Evolutionary conservation across 2,888 invertebrate species (phyloP).

Genomic region (Hydraecia micacea): DNA sequence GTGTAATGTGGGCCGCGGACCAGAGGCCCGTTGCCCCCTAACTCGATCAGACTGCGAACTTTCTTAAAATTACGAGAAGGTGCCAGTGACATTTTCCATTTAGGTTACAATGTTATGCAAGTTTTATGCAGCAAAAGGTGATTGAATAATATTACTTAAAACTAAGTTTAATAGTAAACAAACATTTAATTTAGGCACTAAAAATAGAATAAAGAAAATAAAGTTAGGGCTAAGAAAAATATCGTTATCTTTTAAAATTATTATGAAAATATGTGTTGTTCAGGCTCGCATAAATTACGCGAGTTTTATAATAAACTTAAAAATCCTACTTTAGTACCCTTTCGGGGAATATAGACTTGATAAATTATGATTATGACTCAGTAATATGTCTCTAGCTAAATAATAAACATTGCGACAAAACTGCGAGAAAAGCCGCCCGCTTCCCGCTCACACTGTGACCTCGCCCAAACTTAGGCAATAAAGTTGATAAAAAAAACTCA

Average conservation of each 20-base stretch:
- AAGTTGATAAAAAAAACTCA: conserved; percentile 15
- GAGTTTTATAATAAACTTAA: neutral
- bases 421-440: neutral
- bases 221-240: neutral
- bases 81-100: neutral
- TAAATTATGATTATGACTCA: neutral
- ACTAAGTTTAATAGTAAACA: neutral
- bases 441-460: neutral
- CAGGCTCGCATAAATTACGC: neutral
- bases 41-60: no score
- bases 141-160: neutral
- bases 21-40: no score
- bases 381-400: neutral
- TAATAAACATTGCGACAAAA: neutral
- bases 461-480: neutral
- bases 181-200: neutral
- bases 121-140: neutral
- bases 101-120: neutral
- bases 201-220: neutral
- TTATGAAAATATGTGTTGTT: neutral
- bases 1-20: no score
- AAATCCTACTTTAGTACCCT: neutral
- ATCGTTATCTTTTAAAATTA: neutral
- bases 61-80: no score
- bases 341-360: neutral